phyloP scores from a whole-genome alignment of 2,888 invertebrate genomes.

The Neoascia interrupta region DNA sequence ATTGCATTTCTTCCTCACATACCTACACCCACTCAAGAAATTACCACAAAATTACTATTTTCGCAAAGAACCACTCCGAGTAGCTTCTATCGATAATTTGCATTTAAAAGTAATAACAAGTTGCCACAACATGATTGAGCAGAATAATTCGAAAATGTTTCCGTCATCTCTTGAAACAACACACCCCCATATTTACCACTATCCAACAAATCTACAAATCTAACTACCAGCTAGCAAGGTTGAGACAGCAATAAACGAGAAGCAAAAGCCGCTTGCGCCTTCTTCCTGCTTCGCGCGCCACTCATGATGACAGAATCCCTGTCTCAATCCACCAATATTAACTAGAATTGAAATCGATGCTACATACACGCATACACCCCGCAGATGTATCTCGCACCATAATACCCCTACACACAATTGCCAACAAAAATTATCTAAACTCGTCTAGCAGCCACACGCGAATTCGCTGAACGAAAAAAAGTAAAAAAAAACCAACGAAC shows the following conservation, averaged over 20 bases:
- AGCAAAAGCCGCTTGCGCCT: constrained; percentile 17
- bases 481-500: background rate
- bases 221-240: constrained; percentile 34
- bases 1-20: too few relatives aligned
- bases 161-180: constrained; percentile 45
- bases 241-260: constrained; percentile 7
- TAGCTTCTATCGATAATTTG: background rate
- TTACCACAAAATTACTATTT: too few relatives aligned
- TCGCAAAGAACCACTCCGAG: too few relatives aligned
- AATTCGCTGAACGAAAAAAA: constrained; percentile 7
- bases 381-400: too few relatives aligned
- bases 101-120: too few relatives aligned
- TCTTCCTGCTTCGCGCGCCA: constrained; percentile 41
- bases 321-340: constrained; percentile 3
- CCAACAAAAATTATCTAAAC: too few relatives aligned
- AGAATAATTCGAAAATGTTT: constrained; percentile 22
- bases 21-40: too few relatives aligned
- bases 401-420: too few relatives aligned
- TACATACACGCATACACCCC: too few relatives aligned
- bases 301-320: constrained; percentile 2
- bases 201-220: constrained; percentile 7
- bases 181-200: constrained; percentile 46
- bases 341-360: too few relatives aligned
- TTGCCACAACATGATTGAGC: too few relatives aligned
- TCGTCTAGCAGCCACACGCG: constrained; percentile 9